Evolutionary conservation across 2,888 invertebrate species (phyloP), one percentile per base, ranked within the genome.

Genomic region (Chesias legatella): DNA sequence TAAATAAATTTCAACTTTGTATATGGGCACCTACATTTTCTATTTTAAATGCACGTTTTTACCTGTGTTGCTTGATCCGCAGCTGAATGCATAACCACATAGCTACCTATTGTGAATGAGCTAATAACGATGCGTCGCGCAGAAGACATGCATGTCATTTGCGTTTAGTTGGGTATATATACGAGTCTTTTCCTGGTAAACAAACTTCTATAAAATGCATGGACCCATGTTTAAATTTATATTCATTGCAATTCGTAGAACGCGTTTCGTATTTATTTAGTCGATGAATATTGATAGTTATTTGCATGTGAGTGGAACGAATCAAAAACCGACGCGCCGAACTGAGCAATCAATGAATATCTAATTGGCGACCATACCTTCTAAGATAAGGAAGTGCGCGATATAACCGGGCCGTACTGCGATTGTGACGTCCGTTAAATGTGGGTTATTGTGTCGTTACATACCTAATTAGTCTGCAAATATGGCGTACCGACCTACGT

Each of bases 181-280:
- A 17, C 13, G 5, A 17, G 13, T 17, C 13, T 73, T 75, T 72
- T 72, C 70, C 67, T 66, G 56, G 58, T 65, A 65, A 53, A 50
- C n/a, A 40, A 43, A 44, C 52, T 64, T 58, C 62, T 76, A 73
- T 67, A 67, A 73, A 75, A 76, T 77, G 74, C 75, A 80, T 68
- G 67, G 69, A 65, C 57, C 60, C 65, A 67, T 72, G 69, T 46
- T 38, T 40, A 53, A 67, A 73, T 76, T 72, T 67, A 73, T 73
- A 76, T 48, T 35, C 45, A 48, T 38, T 79, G 77, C 79, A 78
- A 73, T 72, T 69, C 68, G 56, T 67, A 63, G 72, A 79, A 74
- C 67, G 58, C 63, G 67, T 62, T 74, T 73, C 69, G 73, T 73
- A 39, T 63, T 53, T 60, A 60, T 63, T 61, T 65, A 67, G 62